Evolutionary conservation across 1,140 invertebrate species (phyloP).

Genomic region (Platyscapa corneri): DNA sequence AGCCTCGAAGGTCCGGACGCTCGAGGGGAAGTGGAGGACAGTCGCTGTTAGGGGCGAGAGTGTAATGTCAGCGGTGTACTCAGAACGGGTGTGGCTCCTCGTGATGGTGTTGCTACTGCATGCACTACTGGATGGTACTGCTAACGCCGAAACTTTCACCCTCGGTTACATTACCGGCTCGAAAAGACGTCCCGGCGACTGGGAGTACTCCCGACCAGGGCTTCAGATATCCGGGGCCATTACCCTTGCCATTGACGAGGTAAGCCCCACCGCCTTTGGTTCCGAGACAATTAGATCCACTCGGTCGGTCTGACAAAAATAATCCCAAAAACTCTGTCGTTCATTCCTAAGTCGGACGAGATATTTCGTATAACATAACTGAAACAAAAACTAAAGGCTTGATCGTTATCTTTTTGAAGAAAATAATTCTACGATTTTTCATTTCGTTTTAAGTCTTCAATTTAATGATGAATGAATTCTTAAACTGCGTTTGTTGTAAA

Average conservation of each 20-base stretch:
- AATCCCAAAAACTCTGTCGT: too few relatives aligned
- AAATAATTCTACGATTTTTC: too few relatives aligned
- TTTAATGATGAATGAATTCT: too few relatives aligned
- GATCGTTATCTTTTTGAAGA: too few relatives aligned
- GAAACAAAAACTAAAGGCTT: too few relatives aligned
- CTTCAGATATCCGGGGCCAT: slow-evolving; percentile 87
- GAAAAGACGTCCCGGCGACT: slow-evolving; percentile 82
- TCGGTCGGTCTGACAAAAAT: too few relatives aligned
- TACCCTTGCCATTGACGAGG: slow-evolving; percentile 84
- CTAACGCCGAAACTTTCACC: slow-evolving; percentile 73
- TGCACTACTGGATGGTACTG: slow-evolving; percentile 55
- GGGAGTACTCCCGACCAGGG: slow-evolving; percentile 85
- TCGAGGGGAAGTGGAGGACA: background rate
- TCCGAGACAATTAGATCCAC: too few relatives aligned
- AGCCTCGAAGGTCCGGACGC: too few relatives aligned
- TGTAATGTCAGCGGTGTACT: slow-evolving; percentile 61
- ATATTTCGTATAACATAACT: too few relatives aligned
- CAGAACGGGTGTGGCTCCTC: slow-evolving; percentile 58
- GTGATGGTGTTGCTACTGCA: slow-evolving; percentile 59
- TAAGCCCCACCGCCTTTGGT: slow-evolving; percentile 44
- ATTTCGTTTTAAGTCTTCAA: too few relatives aligned
- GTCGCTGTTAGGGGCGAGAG: background rate
- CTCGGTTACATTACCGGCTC: slow-evolving; percentile 88
- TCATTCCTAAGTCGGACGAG: too few relatives aligned
- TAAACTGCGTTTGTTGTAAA: too few relatives aligned